A percentile compares a stretch with the other conserved stretches of the same genome.
Conservation (phyloP, 2,797 vertebrate genomes). For the Gila robusta region DNA sequence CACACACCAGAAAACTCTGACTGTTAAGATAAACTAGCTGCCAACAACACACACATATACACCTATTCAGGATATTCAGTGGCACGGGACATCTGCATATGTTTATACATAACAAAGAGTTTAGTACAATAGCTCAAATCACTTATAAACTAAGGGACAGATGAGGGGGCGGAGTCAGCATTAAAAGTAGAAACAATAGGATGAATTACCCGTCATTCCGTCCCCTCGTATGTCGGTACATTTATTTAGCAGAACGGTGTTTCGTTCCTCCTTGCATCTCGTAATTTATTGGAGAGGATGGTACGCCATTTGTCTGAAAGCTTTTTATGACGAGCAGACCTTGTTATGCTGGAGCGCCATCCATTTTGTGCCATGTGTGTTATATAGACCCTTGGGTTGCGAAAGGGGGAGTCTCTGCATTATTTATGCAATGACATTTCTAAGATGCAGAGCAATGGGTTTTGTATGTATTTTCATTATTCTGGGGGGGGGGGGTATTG, state of each 20-base stretch:
- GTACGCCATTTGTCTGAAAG: constrained; percentile 81
- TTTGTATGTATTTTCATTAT: constrained; percentile 77
- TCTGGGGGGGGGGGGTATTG: constrained; percentile 6
- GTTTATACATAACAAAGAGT: constrained; percentile 15
- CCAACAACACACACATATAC: constrained; percentile 19
- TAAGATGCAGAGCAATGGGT: constrained; percentile 68
- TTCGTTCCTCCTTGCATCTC: constrained; percentile 58
- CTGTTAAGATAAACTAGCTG: constrained; percentile 30
- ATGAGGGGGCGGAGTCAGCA: constrained; percentile 16
- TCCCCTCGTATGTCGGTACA: constrained; percentile 33
- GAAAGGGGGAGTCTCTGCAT: constrained; percentile 61
- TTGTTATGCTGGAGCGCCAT: constrained; percentile 74
- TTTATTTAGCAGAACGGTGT: constrained; percentile 41
- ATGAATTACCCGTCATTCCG: constrained; percentile 25
- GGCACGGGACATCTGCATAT: constrained; percentile 17
- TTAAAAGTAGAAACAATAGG: constrained; percentile 17
- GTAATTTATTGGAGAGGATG: constrained; percentile 77
- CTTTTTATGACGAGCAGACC: constrained; percentile 77
- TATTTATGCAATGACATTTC: constrained; percentile 80
- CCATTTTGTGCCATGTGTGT: constrained; percentile 69
- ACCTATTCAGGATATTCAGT: constrained; percentile 23
- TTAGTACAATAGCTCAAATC: constrained; percentile 28
- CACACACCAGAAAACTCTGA: neutral
- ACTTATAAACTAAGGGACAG: constrained; percentile 30
- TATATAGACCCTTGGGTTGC: constrained; percentile 54